phyloP scores from a whole-genome alignment of 2,797 vertebrate genomes.

The Pseudocheirus occidentalis region DNA sequence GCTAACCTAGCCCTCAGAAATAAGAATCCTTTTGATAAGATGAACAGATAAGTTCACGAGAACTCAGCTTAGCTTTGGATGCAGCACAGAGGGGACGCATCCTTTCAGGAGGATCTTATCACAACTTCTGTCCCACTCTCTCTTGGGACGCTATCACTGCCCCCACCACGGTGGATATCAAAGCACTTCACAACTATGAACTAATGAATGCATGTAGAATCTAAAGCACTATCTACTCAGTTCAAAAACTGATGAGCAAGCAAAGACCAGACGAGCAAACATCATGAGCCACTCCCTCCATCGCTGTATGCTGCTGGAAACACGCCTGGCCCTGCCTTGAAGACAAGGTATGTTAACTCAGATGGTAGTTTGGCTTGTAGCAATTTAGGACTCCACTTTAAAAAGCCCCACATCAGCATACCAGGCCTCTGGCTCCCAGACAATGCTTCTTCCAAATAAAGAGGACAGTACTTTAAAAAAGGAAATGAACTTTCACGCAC shows the following conservation, averaged over 20 bases:
- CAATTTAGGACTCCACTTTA: neutral
- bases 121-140: neutral
- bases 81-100: neutral
- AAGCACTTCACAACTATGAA: neutral
- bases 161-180: neutral
- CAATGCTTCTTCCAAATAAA: neutral
- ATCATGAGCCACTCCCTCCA: accelerated
- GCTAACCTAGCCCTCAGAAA: neutral
- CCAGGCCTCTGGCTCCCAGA: neutral
- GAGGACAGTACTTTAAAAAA: neutral
- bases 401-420: neutral
- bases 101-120: neutral
- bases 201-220: neutral
- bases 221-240: neutral
- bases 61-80: neutral
- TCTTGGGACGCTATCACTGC: accelerated
- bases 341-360: neutral
- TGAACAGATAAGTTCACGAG: neutral
- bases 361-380: neutral
- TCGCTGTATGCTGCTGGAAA: neutral
- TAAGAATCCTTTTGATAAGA: neutral
- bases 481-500: neutral
- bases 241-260: neutral
- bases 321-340: neutral
- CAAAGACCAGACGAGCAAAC: neutral